Percentiles rank a stretch among this genome's conserved stretches.
phyloP scores from a whole-genome alignment of 1,140 invertebrate species.

The Euwallacea similis region DNA sequence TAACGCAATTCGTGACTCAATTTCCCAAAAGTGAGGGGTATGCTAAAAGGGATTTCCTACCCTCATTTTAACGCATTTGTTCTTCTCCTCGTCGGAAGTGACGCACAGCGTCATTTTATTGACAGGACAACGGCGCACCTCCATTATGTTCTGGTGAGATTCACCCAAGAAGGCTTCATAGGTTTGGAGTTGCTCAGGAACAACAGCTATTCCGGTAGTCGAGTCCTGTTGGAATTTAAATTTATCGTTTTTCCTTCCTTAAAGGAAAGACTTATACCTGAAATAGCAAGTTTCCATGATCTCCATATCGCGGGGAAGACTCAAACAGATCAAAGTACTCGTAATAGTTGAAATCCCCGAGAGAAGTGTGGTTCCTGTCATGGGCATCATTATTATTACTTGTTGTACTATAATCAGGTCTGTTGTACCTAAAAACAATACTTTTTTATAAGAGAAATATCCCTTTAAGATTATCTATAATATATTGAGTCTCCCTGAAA shows the following conservation, averaged over 20 bases:
- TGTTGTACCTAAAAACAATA: background rate
- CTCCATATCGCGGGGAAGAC: constrained; percentile 67
- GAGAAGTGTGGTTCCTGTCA: constrained; percentile 37
- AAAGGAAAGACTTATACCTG: constrained; percentile 56
- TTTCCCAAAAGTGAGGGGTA: background rate
- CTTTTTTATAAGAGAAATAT: background rate
- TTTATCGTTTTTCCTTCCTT: background rate
- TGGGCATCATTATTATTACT: constrained; percentile 36
- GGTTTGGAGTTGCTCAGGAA: constrained; percentile 65
- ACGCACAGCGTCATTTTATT: constrained; percentile 82
- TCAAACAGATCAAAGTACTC: constrained; percentile 72
- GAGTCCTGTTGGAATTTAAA: constrained; percentile 63
- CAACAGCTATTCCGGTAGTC: constrained; percentile 62
- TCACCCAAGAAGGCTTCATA: constrained; percentile 64
- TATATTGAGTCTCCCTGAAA: background rate
- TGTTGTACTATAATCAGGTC: constrained; percentile 18
- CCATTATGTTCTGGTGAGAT: constrained; percentile 69
- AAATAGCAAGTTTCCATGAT: constrained; percentile 68
- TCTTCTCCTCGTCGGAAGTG: constrained; percentile 85
- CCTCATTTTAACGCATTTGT: constrained; percentile 94
- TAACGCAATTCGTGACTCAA: background rate
- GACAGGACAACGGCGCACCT: constrained; percentile 78
- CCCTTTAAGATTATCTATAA: background rate
- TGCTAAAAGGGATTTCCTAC: constrained; percentile 54
- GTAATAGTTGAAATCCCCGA: constrained; percentile 45